Evolutionary conservation across 2,888 invertebrate genomes (phyloP), one percentile per base, ranked within the genome.

Genomic region (Diadromus collaris): DNA sequence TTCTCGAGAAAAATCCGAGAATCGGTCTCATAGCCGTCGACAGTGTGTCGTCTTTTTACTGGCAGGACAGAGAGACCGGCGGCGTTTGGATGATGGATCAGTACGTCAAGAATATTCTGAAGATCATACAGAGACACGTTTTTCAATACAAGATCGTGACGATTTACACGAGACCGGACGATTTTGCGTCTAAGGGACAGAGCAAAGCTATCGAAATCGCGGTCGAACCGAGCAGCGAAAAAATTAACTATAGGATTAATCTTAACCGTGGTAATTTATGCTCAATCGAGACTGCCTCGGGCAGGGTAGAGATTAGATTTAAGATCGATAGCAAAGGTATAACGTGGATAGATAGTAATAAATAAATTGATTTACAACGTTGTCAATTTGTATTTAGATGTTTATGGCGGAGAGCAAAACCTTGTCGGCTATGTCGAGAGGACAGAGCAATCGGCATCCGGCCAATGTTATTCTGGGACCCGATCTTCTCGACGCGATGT

Each of bases 101-200:
- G 1, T 93, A 93, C 85, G 68, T 92, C 7, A 92, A 91, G 86
- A 91, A 91, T 64, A 76, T 91, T 1, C 58, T 92, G n/a, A 87
- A 85, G 80, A 78, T 88, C 7, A 88, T 94, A 79, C 92, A 92
- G 87, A 92, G 90, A 85, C 89, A 91, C 68, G 91, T 91, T 27
- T 91, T 91, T 85, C 92, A 92, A 82, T 92, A 92, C 82, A 93
- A 93, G 88, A 87, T 92, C 61, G 88, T 90, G 60, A 89, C 92
- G 68, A 83, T 94, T 44, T 94, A 93, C 83, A 93, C 93, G 68
- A 92, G 91, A 88, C 92, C 93, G 58, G 27, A 58, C 83, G 91
- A 93, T 87, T 93, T 92, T 85, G 89, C 88, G 84, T 92, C 92
- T 54, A 91, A 84, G 71, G 75, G 77, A 6, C 78, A 79, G 29